These are phyloP conservation scores for Sialia sialis DNA, from an alignment of 2,113 vertebrate species.

Conservation along the genomic window DNA sequence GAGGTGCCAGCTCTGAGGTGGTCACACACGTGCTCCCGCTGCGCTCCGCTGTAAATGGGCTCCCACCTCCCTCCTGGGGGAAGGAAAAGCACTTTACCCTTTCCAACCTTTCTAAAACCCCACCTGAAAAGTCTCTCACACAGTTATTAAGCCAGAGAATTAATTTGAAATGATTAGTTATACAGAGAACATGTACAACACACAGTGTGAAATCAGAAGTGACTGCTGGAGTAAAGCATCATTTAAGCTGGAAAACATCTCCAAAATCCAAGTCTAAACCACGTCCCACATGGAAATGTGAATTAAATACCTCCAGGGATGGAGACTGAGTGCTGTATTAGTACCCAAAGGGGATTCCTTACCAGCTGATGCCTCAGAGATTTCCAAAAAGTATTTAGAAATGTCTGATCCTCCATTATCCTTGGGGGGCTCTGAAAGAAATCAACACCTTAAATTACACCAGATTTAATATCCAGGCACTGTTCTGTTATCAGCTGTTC, in stretches of 20 bases:
- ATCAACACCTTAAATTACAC: not conserved
- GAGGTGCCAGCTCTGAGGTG: constrained; percentile 71
- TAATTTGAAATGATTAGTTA: not conserved
- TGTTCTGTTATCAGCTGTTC: not conserved
- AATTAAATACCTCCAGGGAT: not conserved
- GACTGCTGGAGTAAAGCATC: not conserved
- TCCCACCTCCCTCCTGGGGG: constrained; percentile 72
- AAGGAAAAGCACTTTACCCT: not conserved
- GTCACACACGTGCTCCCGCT: constrained; percentile 72
- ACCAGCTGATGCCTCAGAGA: constrained; percentile 68
- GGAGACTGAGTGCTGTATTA: not conserved
- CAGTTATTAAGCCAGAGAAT: not conserved
- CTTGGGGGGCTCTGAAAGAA: constrained; percentile 75
- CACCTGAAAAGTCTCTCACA: not conserved
- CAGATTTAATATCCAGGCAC: not conserved
- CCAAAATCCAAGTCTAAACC: not conserved
- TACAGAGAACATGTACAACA: not conserved
- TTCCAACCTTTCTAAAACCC: not conserved
- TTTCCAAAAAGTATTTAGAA: constrained; percentile 73
- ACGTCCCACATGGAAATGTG: not conserved
- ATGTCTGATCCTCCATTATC: constrained; percentile 77
- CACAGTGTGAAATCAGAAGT: accelerated
- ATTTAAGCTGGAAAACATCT: not conserved
- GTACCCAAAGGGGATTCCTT: not conserved
- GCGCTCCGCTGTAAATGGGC: constrained; percentile 63